phyloP scores from a whole-genome alignment of 2,888 invertebrate genomes.

The Pseudococcus longispinus region DNA sequence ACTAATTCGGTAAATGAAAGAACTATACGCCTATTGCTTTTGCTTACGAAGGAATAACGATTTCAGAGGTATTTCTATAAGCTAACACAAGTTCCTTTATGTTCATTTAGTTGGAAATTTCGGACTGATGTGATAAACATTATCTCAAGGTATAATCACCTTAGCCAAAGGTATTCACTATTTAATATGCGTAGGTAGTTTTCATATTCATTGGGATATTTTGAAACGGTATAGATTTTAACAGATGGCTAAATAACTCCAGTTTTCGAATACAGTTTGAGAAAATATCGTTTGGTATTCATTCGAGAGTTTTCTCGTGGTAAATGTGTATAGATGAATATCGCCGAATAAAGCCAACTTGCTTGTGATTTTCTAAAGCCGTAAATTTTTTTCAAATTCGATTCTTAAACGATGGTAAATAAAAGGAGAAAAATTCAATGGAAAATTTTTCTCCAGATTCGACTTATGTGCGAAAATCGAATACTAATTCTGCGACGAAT shows the following conservation, averaged over 20 bases:
- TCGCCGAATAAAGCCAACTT: background rate
- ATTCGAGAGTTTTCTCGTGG: background rate
- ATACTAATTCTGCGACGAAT: background rate
- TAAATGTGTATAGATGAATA: background rate
- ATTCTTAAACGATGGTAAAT: background rate
- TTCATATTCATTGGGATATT: background rate
- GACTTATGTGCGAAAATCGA: background rate
- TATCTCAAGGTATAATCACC: background rate
- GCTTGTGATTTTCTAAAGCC: background rate
- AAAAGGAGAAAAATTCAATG: background rate
- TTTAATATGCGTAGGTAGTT: background rate
- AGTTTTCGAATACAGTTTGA: background rate
- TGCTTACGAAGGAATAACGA: background rate
- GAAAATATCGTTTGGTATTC: background rate
- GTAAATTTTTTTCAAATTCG: background rate
- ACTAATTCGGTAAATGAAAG: background rate
- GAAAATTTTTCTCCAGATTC: background rate
- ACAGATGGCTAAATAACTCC: background rate
- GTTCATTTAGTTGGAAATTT: background rate
- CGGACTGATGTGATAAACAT: background rate
- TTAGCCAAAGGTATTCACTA: background rate
- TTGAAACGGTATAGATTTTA: background rate
- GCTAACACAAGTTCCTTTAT: background rate
- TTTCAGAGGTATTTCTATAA: background rate
- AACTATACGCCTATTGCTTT: background rate